Evolutionary conservation across 2,888 invertebrate genomes (phyloP).

Genomic region (Chymomyza procnemis): DNA sequence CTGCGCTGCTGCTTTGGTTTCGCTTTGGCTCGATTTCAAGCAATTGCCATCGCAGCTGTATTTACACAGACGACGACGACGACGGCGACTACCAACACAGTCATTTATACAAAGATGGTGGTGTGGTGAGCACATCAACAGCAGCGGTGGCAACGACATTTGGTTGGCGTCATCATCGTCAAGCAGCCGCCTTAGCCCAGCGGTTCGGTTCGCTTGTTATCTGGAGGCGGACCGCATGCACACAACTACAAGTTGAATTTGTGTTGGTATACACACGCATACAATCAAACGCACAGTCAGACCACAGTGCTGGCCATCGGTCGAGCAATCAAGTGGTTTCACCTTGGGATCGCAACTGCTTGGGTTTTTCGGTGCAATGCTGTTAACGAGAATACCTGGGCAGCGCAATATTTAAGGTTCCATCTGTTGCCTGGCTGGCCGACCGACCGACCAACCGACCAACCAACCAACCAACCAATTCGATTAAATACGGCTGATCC

Average conservation of each 20-base stretch:
- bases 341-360: conserved; percentile 38
- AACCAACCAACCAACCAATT: too few species aligned
- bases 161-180: conserved; percentile 64
- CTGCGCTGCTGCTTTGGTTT: conserved; percentile 49
- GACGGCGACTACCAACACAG: conserved; percentile 9
- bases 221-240: conserved; percentile 69
- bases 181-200: conserved; percentile 36
- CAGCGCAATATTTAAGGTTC: background rate
- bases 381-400: background rate
- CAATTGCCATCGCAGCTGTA: conserved; percentile 42
- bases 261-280: conserved; percentile 7
- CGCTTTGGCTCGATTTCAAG: conserved; percentile 71
- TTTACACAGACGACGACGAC: too few species aligned
- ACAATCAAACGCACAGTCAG: conserved; percentile 13
- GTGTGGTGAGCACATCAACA: background rate
- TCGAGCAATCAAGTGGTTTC: conserved; percentile 44
- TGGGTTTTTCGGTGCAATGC: background rate
- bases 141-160: background rate
- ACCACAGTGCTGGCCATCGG: background rate
- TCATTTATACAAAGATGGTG: conserved; percentile 2
- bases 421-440: background rate
- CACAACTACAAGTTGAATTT: conserved; percentile 19
- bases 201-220: conserved; percentile 47
- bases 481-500: background rate
- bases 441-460: too few species aligned